Conservation (phyloP, 2,113 vertebrate species). For the Gymnobelideus leadbeateri region DNA sequence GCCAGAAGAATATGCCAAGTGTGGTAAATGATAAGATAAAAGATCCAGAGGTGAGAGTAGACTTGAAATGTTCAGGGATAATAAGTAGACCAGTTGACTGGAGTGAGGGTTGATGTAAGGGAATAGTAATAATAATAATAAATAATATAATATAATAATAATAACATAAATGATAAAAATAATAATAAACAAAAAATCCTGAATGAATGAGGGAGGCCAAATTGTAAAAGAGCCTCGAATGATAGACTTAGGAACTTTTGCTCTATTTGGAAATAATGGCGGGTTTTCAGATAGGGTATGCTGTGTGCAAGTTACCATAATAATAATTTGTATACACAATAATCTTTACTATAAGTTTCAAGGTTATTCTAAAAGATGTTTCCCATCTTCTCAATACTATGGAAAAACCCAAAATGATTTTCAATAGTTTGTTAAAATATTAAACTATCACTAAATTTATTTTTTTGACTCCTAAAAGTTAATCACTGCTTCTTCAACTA, state of each 20-base stretch:
- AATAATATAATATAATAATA: too few species aligned
- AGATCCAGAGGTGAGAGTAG: too few species aligned
- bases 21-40: too few species aligned
- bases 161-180: too few species aligned
- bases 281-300: background rate
- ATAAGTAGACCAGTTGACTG: too few species aligned
- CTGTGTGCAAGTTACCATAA: background rate
- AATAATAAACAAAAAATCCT: too few species aligned
- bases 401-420: background rate
- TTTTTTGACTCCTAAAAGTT: conserved; percentile 50
- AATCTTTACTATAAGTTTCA: background rate
- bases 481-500: conserved; percentile 23
- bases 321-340: background rate
- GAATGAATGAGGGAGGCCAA: too few species aligned
- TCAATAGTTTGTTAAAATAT: conserved; percentile 11
- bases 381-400: background rate
- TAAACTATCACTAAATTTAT: conserved; percentile 24
- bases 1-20: too few species aligned
- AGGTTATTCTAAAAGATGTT: background rate
- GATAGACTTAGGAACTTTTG: background rate
- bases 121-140: too few species aligned
- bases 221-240: background rate
- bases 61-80: too few species aligned
- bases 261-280: background rate
- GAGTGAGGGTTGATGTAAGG: too few species aligned